phyloP scores from a whole-genome alignment of 35 echinoderm and acorn worm genomes.

The Amphiura filiformis region DNA sequence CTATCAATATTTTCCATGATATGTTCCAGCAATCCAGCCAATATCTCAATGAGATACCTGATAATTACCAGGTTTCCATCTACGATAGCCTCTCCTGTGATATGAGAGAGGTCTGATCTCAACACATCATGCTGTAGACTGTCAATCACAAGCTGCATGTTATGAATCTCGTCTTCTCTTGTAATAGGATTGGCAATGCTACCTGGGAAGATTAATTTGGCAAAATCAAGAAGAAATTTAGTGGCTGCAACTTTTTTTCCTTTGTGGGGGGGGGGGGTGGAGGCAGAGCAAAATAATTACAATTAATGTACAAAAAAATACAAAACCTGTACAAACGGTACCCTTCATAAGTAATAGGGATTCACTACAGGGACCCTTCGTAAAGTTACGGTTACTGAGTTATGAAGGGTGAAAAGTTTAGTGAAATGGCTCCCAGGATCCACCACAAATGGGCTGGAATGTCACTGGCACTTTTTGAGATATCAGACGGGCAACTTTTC shows the following conservation, averaged over 20 bases:
- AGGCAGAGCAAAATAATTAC: neutral
- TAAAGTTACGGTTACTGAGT: too few relatives aligned
- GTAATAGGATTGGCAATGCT: conserved; percentile 44
- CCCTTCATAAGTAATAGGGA: too few relatives aligned
- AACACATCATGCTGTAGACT: conserved; percentile 65
- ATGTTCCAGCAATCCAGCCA: conserved; percentile 67
- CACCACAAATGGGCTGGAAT: too few relatives aligned
- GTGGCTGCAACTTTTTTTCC: neutral
- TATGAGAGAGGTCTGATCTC: conserved; percentile 80
- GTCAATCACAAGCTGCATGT: conserved; percentile 74
- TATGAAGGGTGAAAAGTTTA: too few relatives aligned
- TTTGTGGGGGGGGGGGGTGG: neutral
- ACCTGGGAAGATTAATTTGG: neutral
- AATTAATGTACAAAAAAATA: neutral
- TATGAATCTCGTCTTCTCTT: conserved; percentile 83
- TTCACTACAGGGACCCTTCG: too few relatives aligned
- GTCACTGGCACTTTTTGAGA: too few relatives aligned
- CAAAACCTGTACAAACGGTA: too few relatives aligned
- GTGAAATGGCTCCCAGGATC: too few relatives aligned
- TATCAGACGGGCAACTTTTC: too few relatives aligned
- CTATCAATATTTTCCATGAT: conserved; percentile 84
- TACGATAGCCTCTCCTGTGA: conserved; percentile 68
- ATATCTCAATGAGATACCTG: conserved; percentile 81
- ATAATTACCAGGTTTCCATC: conserved; percentile 60
- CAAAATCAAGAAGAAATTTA: neutral